These are phyloP conservation scores for Trichonephila inaurata DNA, from an alignment of 1,140 invertebrate genomes.

Conservation along the genomic window DNA sequence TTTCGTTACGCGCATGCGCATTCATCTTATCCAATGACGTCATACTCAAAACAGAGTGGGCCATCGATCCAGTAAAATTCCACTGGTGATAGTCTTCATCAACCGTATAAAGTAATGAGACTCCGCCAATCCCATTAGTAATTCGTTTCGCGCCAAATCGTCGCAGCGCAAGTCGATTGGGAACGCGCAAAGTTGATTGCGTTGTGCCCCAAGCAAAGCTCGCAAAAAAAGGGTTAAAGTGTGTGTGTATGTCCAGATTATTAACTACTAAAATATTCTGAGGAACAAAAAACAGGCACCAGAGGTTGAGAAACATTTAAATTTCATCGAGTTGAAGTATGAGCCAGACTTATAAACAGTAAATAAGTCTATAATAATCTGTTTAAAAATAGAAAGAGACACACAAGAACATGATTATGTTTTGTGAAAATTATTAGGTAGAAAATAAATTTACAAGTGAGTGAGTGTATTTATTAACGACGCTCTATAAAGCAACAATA, in stretches of 20 bases:
- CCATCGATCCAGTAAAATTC: slow-evolving; percentile 8
- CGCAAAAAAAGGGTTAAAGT: not conserved
- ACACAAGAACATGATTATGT: too few relatives aligned
- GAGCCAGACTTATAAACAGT: too few relatives aligned
- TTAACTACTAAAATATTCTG: not conserved
- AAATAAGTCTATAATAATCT: too few relatives aligned
- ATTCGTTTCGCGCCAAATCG: not conserved
- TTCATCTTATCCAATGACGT: not conserved
- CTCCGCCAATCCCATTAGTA: not conserved
- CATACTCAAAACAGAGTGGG: slow-evolving; percentile 40
- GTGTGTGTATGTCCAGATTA: not conserved
- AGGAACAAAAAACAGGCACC: too few relatives aligned
- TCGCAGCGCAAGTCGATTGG: not conserved
- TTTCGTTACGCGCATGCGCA: slow-evolving; percentile 30
- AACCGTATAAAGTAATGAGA: not conserved
- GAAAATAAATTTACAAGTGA: too few relatives aligned
- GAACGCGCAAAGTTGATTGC: not conserved
- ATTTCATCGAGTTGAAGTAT: not conserved
- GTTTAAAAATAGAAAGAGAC: too few relatives aligned
- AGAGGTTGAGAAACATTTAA: not conserved
- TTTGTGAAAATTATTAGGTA: too few relatives aligned
- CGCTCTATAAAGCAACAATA: too few relatives aligned
- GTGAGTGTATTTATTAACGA: too few relatives aligned
- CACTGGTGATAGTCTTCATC: not conserved
- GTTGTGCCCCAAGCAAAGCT: not conserved